A percentile compares a stretch with the other conserved stretches of the same genome.
Conservation (phyloP, 1,140 invertebrate species). For the Trichonephila clavipes region DNA sequence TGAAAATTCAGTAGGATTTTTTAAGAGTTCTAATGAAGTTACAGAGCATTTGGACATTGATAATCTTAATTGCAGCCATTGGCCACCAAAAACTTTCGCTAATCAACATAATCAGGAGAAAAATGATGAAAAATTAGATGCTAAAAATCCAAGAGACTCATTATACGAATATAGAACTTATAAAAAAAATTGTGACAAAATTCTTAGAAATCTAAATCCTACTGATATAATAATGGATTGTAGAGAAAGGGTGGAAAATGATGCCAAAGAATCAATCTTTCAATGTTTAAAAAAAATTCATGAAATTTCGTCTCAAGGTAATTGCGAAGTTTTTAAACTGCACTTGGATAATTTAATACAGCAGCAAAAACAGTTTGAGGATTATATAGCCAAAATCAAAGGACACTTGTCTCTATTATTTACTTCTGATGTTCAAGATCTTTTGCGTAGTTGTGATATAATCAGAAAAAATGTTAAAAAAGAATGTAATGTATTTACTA, state of each 20-base stretch:
- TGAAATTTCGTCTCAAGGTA: neutral
- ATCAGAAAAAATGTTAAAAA: conserved; percentile 32
- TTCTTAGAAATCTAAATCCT: conserved; percentile 2
- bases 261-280: neutral
- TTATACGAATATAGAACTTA: conserved; percentile 16
- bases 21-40: no score
- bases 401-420: conserved; percentile 22
- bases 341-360: conserved; percentile 26
- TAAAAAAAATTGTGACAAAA: neutral
- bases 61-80: neutral
- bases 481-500: conserved; percentile 63
- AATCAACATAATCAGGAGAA: neutral
- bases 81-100: neutral
- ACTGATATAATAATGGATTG: conserved; percentile 47
- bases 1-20: no score
- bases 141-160: neutral
- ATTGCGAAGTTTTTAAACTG: neutral
- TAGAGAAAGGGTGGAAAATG: neutral
- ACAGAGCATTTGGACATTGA: neutral
- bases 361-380: conserved; percentile 57
- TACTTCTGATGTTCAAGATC: conserved; percentile 17
- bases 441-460: conserved; percentile 14
- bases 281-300: neutral
- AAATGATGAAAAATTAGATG: neutral
- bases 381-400: conserved; percentile 19